phyloP scores from a whole-genome alignment of 2,888 invertebrate genomes.

The Psylliodes chrysocephalus region DNA sequence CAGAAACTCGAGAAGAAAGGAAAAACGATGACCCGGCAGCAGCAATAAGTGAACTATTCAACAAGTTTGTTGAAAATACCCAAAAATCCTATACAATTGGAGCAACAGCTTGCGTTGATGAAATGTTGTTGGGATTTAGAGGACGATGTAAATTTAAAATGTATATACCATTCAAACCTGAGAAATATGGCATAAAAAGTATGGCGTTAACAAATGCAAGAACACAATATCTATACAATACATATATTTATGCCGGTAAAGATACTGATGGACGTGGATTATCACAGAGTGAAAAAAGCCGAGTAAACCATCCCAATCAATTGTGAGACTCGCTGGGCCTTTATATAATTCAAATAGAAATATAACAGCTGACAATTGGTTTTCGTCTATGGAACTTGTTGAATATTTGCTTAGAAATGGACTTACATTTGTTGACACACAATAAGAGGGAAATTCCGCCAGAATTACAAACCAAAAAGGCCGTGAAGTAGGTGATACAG shows the following conservation, averaged over 20 bases:
- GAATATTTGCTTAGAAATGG: neutral
- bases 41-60: neutral
- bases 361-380: constrained; percentile 28
- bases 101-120: neutral
- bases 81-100: neutral
- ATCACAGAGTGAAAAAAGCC: constrained; percentile 1
- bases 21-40: neutral
- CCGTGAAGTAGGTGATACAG: constrained; percentile 14
- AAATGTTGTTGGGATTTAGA: constrained; percentile 4
- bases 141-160: no score
- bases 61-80: neutral
- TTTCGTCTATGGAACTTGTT: constrained; percentile 22
- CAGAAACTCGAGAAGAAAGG: constrained; percentile 1
- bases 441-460: constrained; percentile 38
- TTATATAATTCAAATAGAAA: constrained; percentile 6
- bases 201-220: constrained; percentile 31
- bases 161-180: no score
- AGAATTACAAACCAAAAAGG: constrained; percentile 23
- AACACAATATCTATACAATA: constrained; percentile 28
- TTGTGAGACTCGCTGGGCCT: constrained; percentile 16
- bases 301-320: constrained; percentile 23
- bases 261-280: constrained; percentile 18
- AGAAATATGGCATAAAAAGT: no score
- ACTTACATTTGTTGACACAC: no score
- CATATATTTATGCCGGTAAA: constrained; percentile 30